Conservation (phyloP, 92 coral and sea anemone genomes). For the Porites rus region DNA sequence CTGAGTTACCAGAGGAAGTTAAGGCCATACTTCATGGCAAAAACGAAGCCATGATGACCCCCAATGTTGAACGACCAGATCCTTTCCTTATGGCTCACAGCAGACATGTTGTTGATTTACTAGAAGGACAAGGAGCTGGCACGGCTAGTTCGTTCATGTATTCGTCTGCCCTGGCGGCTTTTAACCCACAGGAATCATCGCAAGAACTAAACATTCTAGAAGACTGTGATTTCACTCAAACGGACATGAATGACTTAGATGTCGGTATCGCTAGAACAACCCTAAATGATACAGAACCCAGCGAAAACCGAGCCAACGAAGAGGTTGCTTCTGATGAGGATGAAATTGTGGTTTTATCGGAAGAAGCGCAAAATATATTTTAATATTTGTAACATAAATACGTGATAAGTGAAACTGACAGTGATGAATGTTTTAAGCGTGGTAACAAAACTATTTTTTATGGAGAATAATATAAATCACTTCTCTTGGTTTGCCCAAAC, state of each 20-base stretch:
- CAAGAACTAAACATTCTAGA: not conserved
- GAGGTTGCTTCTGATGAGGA: slow-evolving; percentile 79
- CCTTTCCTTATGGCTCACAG: slow-evolving; percentile 75
- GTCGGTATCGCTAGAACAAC: slow-evolving; percentile 27
- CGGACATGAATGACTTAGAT: slow-evolving; percentile 75
- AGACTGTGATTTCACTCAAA: slow-evolving; percentile 20
- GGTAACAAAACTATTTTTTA: not conserved
- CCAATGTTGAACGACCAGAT: slow-evolving; percentile 78
- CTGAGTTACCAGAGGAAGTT: slow-evolving; percentile 91
- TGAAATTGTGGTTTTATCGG: slow-evolving; percentile 91
- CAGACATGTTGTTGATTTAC: slow-evolving; percentile 51
- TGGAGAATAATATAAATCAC: not conserved
- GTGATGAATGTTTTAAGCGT: not conserved
- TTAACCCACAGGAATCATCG: slow-evolving; percentile 9
- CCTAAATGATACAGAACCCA: slow-evolving; percentile 14
- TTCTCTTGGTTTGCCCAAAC: not conserved
- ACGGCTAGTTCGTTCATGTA: slow-evolving; percentile 21
- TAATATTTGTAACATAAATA: slow-evolving; percentile 1
- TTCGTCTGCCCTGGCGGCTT: slow-evolving; percentile 19
- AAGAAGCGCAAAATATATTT: slow-evolving; percentile 89
- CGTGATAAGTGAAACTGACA: too few species aligned
- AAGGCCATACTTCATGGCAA: slow-evolving; percentile 81
- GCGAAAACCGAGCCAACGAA: slow-evolving; percentile 71
- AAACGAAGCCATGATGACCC: slow-evolving; percentile 91
- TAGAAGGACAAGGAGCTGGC: slow-evolving; percentile 34